These are phyloP conservation scores for Caenorhabditis virilis DNA, from an alignment of 2,888 invertebrate genomes.

Conservation along the genomic window DNA sequence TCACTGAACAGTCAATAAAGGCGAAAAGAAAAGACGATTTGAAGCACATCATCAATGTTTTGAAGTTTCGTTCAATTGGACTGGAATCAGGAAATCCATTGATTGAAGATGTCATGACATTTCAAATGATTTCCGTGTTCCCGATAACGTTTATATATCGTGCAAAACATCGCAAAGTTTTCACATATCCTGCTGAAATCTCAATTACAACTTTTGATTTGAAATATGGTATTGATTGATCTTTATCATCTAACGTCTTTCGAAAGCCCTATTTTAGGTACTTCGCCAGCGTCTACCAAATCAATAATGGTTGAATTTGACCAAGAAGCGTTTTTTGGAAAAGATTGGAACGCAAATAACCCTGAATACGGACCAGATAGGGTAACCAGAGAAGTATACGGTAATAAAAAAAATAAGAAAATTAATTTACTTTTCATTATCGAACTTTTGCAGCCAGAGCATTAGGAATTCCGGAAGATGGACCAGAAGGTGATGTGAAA, in stretches of 20 bases:
- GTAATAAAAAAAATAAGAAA: background rate
- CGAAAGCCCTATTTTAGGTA: too few species aligned
- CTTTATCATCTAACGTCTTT: too few species aligned
- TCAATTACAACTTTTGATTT: constrained; percentile 10
- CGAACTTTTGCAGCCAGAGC: constrained; percentile 5
- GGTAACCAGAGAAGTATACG: background rate
- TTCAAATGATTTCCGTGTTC: constrained; percentile 8
- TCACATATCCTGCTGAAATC: constrained; percentile 15
- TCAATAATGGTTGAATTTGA: constrained; percentile 5
- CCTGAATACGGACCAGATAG: background rate
- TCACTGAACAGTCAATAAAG: too few species aligned
- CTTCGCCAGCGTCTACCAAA: too few species aligned
- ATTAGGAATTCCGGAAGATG: background rate
- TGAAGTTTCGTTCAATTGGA: background rate
- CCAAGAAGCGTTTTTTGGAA: background rate
- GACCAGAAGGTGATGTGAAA: background rate
- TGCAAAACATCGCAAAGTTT: background rate
- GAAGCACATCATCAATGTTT: background rate
- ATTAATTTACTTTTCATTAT: background rate
- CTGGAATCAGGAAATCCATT: background rate
- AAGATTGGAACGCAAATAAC: background rate
- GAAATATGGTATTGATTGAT: constrained; percentile 1
- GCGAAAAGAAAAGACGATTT: background rate
- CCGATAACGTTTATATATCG: constrained; percentile 6
- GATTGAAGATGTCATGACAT: background rate